Base-by-base conservation (phyloP, 2,797 vertebrate genomes). In the Sphenopsis melanotis region DNA sequence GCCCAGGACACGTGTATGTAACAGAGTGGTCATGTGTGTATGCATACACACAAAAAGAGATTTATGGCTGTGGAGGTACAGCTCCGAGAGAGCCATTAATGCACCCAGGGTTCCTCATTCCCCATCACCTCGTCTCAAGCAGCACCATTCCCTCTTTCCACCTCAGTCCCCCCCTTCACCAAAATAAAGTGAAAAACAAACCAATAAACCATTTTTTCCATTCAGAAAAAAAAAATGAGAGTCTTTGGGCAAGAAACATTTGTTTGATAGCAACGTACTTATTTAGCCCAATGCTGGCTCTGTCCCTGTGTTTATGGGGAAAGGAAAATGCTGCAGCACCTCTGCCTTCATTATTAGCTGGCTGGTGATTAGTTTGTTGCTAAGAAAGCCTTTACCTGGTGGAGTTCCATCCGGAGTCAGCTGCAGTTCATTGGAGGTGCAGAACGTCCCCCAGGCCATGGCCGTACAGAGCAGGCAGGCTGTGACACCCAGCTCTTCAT, bases 201-300 rank as follows among this genome's bases (percentile, higher is more conserved):
- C 6, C 9, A 47, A 14, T 3, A 37, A 50, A 44, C 4, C 5
- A 5, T 17, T 59, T 4, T 75, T 68, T 46, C 11, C 24, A n/a
- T 30, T 71, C 3, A n/a, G 27, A 23, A n/a, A 57, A 23, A 56
- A 15, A n/a, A 22, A 55, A 9, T 4, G 0, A 7, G 2, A 10
- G 12, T 11, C n/a, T 66, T 59, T 14, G 37, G 71, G 42, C 9
- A 57, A 56, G n/a, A 44, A 17, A 12, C 13, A 5, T 19, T 10
- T 37, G 24, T 30, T 77, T 41, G 65, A 27, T 41, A 29, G n/a
- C 11, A n/a, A 7, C 0, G 1, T 4, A 5, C 6, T 29, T 16
- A 32, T 11, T 27, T 11, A 77, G 49, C 36, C n/a, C 41, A 41
- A 0, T 0, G 1, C 30, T 53, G 57, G 12, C 20, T 74, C 44